Conservation (phyloP, 2,797 vertebrate species). For the Pangasius macronema region DNA sequence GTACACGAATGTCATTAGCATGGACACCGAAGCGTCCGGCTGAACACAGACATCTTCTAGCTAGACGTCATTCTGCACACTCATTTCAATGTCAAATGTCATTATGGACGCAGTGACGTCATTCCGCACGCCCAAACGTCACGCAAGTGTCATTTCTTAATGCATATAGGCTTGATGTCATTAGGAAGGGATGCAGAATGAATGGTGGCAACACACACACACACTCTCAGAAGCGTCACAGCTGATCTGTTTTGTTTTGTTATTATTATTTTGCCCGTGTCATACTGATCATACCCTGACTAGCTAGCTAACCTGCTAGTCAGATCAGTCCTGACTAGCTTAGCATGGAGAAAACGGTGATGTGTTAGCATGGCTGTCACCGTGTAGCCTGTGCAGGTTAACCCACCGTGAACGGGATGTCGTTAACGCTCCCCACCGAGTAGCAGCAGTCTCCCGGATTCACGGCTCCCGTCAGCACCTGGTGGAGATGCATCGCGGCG, state of each 20-base stretch:
- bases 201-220: neutral
- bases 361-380: neutral
- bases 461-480: constrained; percentile 29
- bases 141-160: neutral
- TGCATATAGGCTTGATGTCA: neutral
- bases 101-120: neutral
- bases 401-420: constrained; percentile 25
- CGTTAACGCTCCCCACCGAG: constrained; percentile 24
- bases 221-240: neutral
- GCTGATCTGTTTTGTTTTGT: neutral
- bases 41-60: no score
- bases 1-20: no score
- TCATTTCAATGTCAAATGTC: neutral
- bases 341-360: neutral
- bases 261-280: neutral
- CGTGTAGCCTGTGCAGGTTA: neutral
- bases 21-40: no score
- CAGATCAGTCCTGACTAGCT: neutral
- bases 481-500: constrained; percentile 24
- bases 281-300: neutral
- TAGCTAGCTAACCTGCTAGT: neutral
- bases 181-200: neutral
- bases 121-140: neutral
- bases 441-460: constrained; percentile 31
- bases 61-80: neutral